Conservation (phyloP, 2,797 vertebrate genomes). For the Tarsius wallacei region DNA sequence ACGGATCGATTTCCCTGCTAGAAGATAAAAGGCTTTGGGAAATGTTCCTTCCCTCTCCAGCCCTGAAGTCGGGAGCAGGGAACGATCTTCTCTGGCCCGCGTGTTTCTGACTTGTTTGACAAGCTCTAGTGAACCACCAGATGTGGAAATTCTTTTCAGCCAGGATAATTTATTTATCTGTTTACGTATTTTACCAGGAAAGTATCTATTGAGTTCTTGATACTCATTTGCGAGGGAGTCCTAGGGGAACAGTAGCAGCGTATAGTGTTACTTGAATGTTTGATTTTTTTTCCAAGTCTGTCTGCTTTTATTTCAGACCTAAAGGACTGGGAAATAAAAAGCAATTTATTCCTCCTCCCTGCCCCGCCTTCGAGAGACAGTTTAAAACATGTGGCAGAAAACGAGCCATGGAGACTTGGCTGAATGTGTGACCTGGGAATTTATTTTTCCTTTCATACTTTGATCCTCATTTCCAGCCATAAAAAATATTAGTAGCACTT, state of each 20-base stretch:
- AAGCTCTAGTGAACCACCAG: slow-evolving; percentile 91
- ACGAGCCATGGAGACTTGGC: slow-evolving; percentile 88
- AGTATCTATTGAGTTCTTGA: slow-evolving; percentile 91
- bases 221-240: slow-evolving; percentile 89
- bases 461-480: slow-evolving; percentile 91
- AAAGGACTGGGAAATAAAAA: slow-evolving; percentile 87
- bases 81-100: slow-evolving; percentile 89
- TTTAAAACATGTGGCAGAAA: slow-evolving; percentile 90
- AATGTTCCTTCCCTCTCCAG: slow-evolving; percentile 74
- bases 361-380: slow-evolving; percentile 81
- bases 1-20: slow-evolving; percentile 68
- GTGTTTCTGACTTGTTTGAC: slow-evolving; percentile 92
- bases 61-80: slow-evolving; percentile 84
- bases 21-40: slow-evolving; percentile 69
- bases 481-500: slow-evolving; percentile 91
- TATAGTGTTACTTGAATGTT: slow-evolving; percentile 89
- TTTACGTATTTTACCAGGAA: slow-evolving; percentile 91
- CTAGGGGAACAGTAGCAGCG: slow-evolving; percentile 91
- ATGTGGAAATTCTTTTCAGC: slow-evolving; percentile 91
- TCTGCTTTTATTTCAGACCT: slow-evolving; percentile 89
- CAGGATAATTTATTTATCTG: slow-evolving; percentile 93
- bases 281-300: slow-evolving; percentile 74
- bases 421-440: slow-evolving; percentile 82
- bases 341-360: slow-evolving; percentile 82
- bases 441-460: slow-evolving; percentile 87